Conservation (phyloP, 2,888 invertebrate species). For the Pachydiplax longipennis region DNA sequence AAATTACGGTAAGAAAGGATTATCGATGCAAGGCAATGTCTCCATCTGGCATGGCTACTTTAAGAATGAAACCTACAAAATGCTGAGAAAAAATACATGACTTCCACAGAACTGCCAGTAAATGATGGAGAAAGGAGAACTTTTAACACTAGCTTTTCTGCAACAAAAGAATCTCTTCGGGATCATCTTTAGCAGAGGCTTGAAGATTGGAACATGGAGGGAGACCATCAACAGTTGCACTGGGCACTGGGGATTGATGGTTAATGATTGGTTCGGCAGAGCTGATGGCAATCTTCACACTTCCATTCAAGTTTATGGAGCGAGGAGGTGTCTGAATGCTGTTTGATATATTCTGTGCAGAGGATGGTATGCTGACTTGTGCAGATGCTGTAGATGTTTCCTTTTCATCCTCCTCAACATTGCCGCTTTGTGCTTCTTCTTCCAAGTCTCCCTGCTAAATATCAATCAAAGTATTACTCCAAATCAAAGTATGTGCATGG, state of each 20-base stretch:
- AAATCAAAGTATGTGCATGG: background rate
- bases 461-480: background rate
- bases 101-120: too few relatives aligned
- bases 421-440: background rate
- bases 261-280: background rate
- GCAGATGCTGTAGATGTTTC: background rate
- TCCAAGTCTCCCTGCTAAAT: background rate
- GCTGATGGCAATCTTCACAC: background rate
- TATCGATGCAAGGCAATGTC: too few relatives aligned
- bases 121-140: background rate
- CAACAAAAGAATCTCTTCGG: background rate
- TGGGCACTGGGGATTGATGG: background rate
- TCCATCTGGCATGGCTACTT: too few relatives aligned
- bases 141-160: slow-evolving; percentile 11
- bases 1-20: too few relatives aligned
- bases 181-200: background rate
- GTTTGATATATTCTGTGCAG: background rate
- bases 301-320: background rate
- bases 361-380: background rate
- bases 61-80: too few relatives aligned
- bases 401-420: background rate
- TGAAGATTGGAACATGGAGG: background rate
- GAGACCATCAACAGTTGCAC: background rate
- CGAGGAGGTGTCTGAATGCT: background rate
- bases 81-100: background rate